Evolutionary conservation across 2,888 invertebrate species (phyloP).

Genomic region (Coecobrya sp.): DNA sequence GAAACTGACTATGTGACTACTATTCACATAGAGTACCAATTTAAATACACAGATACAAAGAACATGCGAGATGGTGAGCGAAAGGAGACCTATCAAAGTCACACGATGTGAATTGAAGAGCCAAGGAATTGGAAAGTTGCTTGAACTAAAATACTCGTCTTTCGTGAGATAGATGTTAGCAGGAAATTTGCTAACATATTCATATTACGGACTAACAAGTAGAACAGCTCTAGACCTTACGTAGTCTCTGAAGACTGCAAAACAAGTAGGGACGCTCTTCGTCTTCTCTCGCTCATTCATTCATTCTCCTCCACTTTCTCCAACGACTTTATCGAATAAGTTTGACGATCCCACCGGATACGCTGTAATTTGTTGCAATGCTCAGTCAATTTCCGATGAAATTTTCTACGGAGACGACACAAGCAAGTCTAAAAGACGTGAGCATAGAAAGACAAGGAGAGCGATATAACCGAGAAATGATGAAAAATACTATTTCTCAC

Average conservation of each 20-base stretch:
- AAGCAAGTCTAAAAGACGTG: background rate
- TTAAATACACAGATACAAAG: background rate
- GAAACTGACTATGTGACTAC: background rate
- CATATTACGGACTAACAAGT: background rate
- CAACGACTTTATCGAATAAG: conserved; percentile 76
- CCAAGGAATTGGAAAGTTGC: conserved; percentile 7
- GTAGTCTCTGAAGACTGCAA: conserved; percentile 22
- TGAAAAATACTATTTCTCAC: background rate
- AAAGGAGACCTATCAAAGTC: conserved; percentile 25
- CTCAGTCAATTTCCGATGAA: conserved; percentile 80
- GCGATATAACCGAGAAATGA: background rate
- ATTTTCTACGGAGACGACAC: conserved; percentile 33
- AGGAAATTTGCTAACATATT: conserved; percentile 46
- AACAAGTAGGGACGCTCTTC: background rate
- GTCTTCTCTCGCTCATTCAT: background rate
- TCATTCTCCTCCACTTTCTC: conserved; percentile 5
- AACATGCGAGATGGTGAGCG: background rate
- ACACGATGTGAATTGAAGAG: conserved; percentile 7
- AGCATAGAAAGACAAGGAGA: background rate
- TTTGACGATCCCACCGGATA: conserved; percentile 79
- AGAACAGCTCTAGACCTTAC: background rate
- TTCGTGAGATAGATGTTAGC: background rate
- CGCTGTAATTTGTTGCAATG: conserved; percentile 78
- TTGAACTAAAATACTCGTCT: conserved; percentile 16
- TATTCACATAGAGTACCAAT: background rate